Conservation (phyloP, 2,888 invertebrate genomes). For the Cerastis rubricosa region DNA sequence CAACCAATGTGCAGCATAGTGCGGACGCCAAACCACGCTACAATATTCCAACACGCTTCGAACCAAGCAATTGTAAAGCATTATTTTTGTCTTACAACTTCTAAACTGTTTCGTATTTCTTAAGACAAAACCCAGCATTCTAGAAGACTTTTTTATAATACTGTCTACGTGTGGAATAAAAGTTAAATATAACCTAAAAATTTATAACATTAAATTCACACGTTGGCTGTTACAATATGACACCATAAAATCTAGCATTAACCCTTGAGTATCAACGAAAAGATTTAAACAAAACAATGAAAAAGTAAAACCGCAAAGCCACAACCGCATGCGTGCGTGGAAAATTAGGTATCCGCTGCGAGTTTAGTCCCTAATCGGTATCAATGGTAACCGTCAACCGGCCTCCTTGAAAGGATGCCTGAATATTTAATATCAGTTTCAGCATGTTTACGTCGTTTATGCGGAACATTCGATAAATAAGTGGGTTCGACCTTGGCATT, state of each 20-base stretch:
- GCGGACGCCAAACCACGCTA: no score
- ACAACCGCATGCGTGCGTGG: neutral
- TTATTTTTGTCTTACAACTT: no score
- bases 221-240: neutral
- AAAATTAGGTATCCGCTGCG: neutral
- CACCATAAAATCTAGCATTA: neutral
- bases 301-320: neutral
- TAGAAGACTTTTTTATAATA: no score
- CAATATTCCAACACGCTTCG: no score
- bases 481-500: constrained; percentile 70
- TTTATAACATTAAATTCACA: neutral
- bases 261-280: neutral
- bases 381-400: constrained; percentile 41
- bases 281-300: no score
- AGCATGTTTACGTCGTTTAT: constrained; percentile 64
- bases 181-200: no score
- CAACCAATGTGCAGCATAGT: no score
- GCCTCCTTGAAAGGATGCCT: constrained; percentile 47
- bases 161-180: no score
- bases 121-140: no score
- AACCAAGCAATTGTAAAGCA: no score
- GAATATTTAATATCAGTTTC: constrained; percentile 69
- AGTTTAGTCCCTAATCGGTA: constrained; percentile 27
- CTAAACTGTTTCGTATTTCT: no score
- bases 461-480: constrained; percentile 69